Conservation (phyloP, 2,888 invertebrate species). For the Arge pagana region DNA sequence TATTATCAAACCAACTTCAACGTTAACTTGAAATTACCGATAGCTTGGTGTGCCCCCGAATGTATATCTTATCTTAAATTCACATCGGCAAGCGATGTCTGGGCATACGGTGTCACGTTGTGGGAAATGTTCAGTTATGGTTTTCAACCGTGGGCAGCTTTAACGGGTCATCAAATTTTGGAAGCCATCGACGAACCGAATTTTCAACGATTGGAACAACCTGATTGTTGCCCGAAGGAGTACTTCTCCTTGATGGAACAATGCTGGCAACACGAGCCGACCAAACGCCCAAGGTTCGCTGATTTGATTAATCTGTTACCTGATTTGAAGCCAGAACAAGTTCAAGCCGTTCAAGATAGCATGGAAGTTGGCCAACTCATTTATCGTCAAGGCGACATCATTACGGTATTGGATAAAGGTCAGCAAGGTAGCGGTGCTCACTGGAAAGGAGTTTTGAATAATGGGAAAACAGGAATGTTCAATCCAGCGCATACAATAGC, state of each 20-base stretch:
- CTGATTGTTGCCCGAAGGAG: slow-evolving; percentile 92
- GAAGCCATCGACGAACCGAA: slow-evolving; percentile 95
- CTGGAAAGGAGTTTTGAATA: slow-evolving; percentile 91
- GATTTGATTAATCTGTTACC: slow-evolving; percentile 80
- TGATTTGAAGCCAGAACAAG: slow-evolving; percentile 89
- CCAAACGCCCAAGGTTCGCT: slow-evolving; percentile 85
- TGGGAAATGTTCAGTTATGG: slow-evolving; percentile 99
- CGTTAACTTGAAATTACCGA: slow-evolving; percentile 94
- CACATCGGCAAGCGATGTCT: slow-evolving; percentile 95
- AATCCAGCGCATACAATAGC: slow-evolving; percentile 89
- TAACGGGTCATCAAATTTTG: slow-evolving; percentile 91
- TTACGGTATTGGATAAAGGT: slow-evolving; percentile 88
- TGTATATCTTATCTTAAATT: slow-evolving; percentile 95
- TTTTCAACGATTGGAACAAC: slow-evolving; percentile 86
- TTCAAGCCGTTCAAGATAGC: slow-evolving; percentile 76
- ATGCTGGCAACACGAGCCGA: slow-evolving; percentile 95
- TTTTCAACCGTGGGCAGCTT: slow-evolving; percentile 96
- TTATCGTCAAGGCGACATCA: slow-evolving; percentile 86
- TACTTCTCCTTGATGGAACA: slow-evolving; percentile 91
- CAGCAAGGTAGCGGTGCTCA: slow-evolving; percentile 52
- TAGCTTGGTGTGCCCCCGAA: slow-evolving; percentile 99
- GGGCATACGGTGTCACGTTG: slow-evolving; percentile 97
- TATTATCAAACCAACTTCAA: slow-evolving; percentile 99
- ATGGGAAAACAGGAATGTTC: slow-evolving; percentile 92
- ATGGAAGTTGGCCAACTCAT: slow-evolving; percentile 74